A percentile compares a stretch with the other conserved stretches of the same genome.
phyloP scores from a whole-genome alignment of 1,140 invertebrate species.

The Eurytemora carolleeae region DNA sequence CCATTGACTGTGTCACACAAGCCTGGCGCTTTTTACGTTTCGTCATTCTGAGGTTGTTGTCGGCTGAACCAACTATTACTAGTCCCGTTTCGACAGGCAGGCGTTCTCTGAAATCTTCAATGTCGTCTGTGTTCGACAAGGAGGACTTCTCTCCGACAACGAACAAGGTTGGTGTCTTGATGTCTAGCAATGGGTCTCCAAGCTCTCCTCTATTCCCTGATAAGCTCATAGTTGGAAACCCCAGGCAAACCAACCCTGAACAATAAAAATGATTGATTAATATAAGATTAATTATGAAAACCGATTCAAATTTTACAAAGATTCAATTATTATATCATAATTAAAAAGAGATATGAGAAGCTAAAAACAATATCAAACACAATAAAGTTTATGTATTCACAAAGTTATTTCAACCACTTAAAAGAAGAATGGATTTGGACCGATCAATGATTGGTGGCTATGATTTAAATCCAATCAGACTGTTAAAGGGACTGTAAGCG shows the following conservation, averaged over 20 bases:
- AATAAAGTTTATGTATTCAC: too few species aligned
- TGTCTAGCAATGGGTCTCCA: slow-evolving; percentile 51
- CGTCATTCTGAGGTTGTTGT: slow-evolving; percentile 49
- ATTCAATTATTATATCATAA: too few species aligned
- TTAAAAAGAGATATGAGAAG: too few species aligned
- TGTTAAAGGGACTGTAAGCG: too few species aligned
- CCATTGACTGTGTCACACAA: slow-evolving; percentile 56
- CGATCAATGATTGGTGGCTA: too few species aligned
- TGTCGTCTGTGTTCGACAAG: slow-evolving; percentile 20
- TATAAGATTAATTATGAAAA: too few species aligned
- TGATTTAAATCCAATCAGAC: too few species aligned
- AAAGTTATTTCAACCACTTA: too few species aligned
- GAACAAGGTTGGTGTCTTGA: slow-evolving; percentile 52
- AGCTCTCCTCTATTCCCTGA: slow-evolving; percentile 52
- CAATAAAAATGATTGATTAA: too few species aligned
- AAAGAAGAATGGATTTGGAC: too few species aligned
- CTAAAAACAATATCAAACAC: too few species aligned
- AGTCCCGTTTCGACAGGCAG: slow-evolving; percentile 54
- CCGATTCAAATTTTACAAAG: too few species aligned
- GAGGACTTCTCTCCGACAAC: slow-evolving; percentile 53
- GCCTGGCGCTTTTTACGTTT: slow-evolving; percentile 46
- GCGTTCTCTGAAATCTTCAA: slow-evolving; percentile 31
- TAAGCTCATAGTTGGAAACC: slow-evolving; percentile 52
- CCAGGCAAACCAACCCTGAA: slow-evolving; percentile 45
- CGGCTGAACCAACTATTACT: slow-evolving; percentile 57